Evolutionary conservation across 2,888 invertebrate genomes (phyloP).

Genomic region (Drosophila stalkeri): DNA sequence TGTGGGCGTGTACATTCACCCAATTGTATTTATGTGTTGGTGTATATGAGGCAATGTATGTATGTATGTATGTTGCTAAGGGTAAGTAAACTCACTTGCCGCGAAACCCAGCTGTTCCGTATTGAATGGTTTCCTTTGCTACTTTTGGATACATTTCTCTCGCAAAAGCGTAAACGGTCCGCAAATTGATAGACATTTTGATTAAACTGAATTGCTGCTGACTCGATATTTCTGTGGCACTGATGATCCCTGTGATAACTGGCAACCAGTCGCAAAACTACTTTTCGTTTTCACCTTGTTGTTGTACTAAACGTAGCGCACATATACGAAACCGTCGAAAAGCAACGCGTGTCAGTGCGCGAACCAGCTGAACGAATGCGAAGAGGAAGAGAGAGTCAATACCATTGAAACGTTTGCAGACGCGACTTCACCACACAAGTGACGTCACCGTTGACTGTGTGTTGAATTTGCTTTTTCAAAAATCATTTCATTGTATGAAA

Average conservation of each 20-base stretch:
- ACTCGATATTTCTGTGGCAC: slow-evolving; percentile 39
- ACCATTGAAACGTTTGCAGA: slow-evolving; percentile 7
- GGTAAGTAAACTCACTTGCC: slow-evolving; percentile 86
- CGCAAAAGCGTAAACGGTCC: slow-evolving; percentile 89
- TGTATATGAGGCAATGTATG: slow-evolving; percentile 13
- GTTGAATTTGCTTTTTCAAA: slow-evolving; percentile 22
- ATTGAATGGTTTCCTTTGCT: slow-evolving; percentile 89
- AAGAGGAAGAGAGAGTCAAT: slow-evolving; percentile 46
- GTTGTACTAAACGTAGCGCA: slow-evolving; percentile 46
- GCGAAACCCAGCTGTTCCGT: slow-evolving; percentile 95
- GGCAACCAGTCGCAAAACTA: slow-evolving; percentile 44
- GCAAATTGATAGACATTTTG: slow-evolving; percentile 84
- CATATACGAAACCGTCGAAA: slow-evolving; percentile 38
- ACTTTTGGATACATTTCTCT: slow-evolving; percentile 91
- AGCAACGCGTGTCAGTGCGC: slow-evolving; percentile 60
- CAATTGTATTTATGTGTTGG: slow-evolving; percentile 8
- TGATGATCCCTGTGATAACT: slow-evolving; percentile 27
- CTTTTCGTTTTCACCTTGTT: slow-evolving; percentile 56
- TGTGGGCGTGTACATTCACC: slow-evolving; percentile 17
- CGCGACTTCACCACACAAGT: slow-evolving; percentile 8
- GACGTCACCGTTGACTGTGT: slow-evolving; percentile 36
- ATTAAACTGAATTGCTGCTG: slow-evolving; percentile 8
- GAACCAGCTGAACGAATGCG: slow-evolving; percentile 44
- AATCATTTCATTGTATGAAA: background rate
- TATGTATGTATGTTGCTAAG: slow-evolving; percentile 11